Conservation (phyloP, 2,888 invertebrate genomes). For the Coronaproctus castanopsis region DNA sequence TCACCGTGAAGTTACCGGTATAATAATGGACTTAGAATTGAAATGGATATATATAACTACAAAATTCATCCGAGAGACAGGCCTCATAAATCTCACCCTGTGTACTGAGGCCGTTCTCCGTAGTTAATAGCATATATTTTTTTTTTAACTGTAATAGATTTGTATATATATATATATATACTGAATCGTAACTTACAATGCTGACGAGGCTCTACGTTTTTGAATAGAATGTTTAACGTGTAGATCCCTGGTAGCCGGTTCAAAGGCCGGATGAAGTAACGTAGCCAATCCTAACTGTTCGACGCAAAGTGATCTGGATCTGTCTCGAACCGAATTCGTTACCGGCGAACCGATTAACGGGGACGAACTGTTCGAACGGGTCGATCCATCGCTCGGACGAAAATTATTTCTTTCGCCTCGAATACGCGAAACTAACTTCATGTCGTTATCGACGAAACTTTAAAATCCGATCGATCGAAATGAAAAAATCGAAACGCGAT, state of each 20-base stretch:
- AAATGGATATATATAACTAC: too few species aligned
- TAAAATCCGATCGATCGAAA: too few species aligned
- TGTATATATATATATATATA: too few species aligned
- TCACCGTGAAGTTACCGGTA: too few species aligned
- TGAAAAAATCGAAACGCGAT: too few species aligned
- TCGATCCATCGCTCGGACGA: slow-evolving; percentile 1
- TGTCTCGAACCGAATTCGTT: slow-evolving; percentile 20
- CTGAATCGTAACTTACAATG: slow-evolving; percentile 25
- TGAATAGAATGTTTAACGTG: slow-evolving; percentile 21
- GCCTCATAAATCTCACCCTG: too few species aligned
- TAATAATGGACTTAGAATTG: too few species aligned
- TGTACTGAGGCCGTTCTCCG: too few species aligned
- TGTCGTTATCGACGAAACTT: neutral
- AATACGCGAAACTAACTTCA: slow-evolving; percentile 16
- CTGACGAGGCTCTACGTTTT: slow-evolving; percentile 24
- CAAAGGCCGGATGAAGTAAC: slow-evolving; percentile 22
- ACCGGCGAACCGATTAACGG: slow-evolving; percentile 3
- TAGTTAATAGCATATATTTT: too few species aligned
- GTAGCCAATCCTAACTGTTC: slow-evolving; percentile 21
- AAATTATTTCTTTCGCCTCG: slow-evolving; percentile 10
- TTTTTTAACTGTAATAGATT: too few species aligned
- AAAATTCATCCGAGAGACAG: too few species aligned
- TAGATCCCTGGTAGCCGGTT: slow-evolving; percentile 22
- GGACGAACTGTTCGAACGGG: slow-evolving; percentile 8
- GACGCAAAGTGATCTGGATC: slow-evolving; percentile 27